Evolutionary conservation across 1,140 invertebrate species (phyloP).

Genomic region (Apis mellifera): DNA sequence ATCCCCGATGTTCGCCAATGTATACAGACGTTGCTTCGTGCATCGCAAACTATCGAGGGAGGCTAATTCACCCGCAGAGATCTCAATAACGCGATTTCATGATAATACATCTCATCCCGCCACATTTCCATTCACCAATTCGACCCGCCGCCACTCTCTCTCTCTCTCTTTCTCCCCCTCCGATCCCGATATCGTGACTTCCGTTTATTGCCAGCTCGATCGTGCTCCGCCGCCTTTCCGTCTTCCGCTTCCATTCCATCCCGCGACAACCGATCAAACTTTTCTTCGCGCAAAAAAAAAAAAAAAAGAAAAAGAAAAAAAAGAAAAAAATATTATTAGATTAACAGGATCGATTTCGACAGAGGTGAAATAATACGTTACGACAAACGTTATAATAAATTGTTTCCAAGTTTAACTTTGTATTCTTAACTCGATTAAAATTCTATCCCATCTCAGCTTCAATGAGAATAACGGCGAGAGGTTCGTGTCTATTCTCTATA

Average conservation of each 20-base stretch:
- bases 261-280: too few species aligned
- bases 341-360: too few species aligned
- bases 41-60: conserved; percentile 54
- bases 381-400: too few species aligned
- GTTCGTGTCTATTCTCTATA: too few species aligned
- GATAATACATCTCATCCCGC: conserved; percentile 55
- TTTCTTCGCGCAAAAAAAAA: too few species aligned
- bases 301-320: too few species aligned
- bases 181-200: conserved; percentile 1
- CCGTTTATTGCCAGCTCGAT: not conserved
- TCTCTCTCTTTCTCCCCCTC: not conserved
- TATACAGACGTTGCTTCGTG: conserved; percentile 19
- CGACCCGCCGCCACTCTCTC: not conserved
- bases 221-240: not conserved
- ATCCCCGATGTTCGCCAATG: conserved; percentile 42
- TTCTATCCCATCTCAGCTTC: too few species aligned
- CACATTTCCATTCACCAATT: conserved; percentile 41
- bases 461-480: too few species aligned
- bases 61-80: conserved; percentile 76
- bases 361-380: too few species aligned
- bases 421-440: too few species aligned
- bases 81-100: conserved; percentile 77
- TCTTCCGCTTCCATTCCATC: not conserved
- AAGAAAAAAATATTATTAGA: too few species aligned
- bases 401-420: too few species aligned